These are phyloP conservation scores for Drosophila sp. DNA, from an alignment of 1,140 invertebrate genomes.

Conservation along the genomic window DNA sequence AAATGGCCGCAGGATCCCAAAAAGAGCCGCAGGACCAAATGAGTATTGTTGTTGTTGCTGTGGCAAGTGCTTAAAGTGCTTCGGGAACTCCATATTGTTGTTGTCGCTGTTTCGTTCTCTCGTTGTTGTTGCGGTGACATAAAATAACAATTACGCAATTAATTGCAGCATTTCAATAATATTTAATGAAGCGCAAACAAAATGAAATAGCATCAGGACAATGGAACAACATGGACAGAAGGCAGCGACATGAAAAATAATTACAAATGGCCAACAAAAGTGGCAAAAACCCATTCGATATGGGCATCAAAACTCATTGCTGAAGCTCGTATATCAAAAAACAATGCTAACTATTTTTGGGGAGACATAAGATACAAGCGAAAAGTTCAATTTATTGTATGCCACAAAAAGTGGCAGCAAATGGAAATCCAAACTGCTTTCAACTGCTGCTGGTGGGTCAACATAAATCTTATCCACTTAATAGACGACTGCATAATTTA, in stretches of 20 bases:
- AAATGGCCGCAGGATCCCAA: conserved; percentile 33
- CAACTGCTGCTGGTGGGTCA: conserved; percentile 35
- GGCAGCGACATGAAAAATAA: conserved; percentile 67
- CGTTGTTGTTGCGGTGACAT: conserved; percentile 53
- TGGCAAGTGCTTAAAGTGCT: conserved; percentile 73
- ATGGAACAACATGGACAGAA: neutral
- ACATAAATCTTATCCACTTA: conserved; percentile 80
- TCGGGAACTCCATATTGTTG: conserved; percentile 31
- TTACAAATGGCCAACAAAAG: conserved; percentile 63
- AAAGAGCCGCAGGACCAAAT: conserved; percentile 4
- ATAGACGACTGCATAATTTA: conserved; percentile 83
- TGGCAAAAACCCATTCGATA: conserved; percentile 50
- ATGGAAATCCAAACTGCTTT: conserved; percentile 27
- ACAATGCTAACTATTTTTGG: conserved; percentile 15
- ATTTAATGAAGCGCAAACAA: conserved; percentile 82
- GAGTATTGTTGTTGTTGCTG: conserved; percentile 48
- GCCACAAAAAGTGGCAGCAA: conserved; percentile 27
- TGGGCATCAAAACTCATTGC: conserved; percentile 6
- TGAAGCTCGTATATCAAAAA: neutral
- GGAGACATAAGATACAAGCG: conserved; percentile 6
- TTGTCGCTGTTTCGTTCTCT: conserved; percentile 18
- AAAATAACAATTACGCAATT: conserved; percentile 83
- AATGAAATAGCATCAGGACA: conserved; percentile 67
- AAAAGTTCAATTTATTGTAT: conserved; percentile 24
- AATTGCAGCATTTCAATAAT: conserved; percentile 82